Evolutionary conservation across 1,140 invertebrate genomes (phyloP).

Genomic region (Lepidurus couesii): DNA sequence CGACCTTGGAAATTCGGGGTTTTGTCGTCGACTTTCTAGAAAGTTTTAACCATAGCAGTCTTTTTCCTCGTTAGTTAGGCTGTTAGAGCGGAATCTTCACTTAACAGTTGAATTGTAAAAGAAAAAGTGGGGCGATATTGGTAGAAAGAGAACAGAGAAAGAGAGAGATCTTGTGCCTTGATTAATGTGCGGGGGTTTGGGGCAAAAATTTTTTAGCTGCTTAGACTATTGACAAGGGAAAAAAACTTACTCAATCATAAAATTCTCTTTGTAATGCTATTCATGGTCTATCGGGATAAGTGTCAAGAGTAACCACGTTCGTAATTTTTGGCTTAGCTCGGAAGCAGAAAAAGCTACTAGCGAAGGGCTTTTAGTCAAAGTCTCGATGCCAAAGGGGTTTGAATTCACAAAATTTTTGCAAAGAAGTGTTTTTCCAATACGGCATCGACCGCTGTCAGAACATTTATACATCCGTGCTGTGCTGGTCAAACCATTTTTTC

Average conservation of each 20-base stretch:
- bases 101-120: neutral
- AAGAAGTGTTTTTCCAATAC: neutral
- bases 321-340: neutral
- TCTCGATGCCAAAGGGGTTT: conserved; percentile 18
- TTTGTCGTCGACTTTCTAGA: too few species aligned
- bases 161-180: conserved; percentile 14
- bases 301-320: neutral
- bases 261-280: neutral
- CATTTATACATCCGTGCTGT: neutral
- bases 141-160: neutral
- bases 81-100: neutral
- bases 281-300: neutral
- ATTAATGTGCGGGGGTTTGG: neutral
- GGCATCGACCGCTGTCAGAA: neutral
- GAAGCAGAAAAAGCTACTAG: neutral
- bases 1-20: too few species aligned
- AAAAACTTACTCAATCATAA: conserved; percentile 16
- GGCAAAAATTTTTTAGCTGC: neutral
- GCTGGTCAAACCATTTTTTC: conserved; percentile 4
- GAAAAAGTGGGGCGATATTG: neutral
- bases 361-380: conserved; percentile 2
- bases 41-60: too few species aligned
- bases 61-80: too few species aligned
- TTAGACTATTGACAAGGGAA: neutral
- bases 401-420: neutral